Evolutionary conservation across 2,113 vertebrate genomes (phyloP).

Genomic region (Emydocephalus ijimae): DNA sequence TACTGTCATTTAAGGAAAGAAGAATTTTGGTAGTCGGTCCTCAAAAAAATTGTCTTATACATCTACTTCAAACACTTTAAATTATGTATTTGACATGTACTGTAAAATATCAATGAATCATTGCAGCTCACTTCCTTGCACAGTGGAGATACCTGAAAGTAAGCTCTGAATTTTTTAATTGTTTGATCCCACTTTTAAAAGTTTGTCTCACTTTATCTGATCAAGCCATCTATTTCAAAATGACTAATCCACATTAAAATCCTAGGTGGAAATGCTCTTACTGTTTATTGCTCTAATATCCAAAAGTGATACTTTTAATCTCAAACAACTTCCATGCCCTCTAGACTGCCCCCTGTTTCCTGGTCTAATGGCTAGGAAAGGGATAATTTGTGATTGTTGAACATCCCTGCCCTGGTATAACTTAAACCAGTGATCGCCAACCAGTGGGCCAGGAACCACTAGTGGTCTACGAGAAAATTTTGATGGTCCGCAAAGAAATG

Average conservation of each 20-base stretch:
- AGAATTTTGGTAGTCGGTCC: not conserved
- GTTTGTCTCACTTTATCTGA: not conserved
- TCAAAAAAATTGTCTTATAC: not conserved
- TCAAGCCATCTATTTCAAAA: not conserved
- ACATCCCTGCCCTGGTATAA: not conserved
- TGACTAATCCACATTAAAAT: not conserved
- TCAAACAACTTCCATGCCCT: not conserved
- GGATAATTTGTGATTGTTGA: not conserved
- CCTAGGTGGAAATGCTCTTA: not conserved
- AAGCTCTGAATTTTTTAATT: not conserved
- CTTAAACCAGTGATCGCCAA: not conserved
- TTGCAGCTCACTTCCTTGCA: not conserved
- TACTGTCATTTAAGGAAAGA: not conserved
- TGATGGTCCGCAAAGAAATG: too few species aligned
- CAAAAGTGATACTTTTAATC: not conserved
- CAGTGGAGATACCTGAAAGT: not conserved
- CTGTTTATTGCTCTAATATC: not conserved
- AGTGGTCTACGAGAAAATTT: too few species aligned
- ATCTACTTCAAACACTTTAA: not conserved
- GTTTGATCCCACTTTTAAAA: not conserved
- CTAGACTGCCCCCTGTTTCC: not conserved
- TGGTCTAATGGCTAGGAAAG: not conserved
- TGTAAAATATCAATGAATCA: not conserved
- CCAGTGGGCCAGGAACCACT: too few species aligned
- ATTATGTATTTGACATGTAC: not conserved